phyloP scores from a whole-genome alignment of 2,797 vertebrate species.

The Mus spretus region DNA sequence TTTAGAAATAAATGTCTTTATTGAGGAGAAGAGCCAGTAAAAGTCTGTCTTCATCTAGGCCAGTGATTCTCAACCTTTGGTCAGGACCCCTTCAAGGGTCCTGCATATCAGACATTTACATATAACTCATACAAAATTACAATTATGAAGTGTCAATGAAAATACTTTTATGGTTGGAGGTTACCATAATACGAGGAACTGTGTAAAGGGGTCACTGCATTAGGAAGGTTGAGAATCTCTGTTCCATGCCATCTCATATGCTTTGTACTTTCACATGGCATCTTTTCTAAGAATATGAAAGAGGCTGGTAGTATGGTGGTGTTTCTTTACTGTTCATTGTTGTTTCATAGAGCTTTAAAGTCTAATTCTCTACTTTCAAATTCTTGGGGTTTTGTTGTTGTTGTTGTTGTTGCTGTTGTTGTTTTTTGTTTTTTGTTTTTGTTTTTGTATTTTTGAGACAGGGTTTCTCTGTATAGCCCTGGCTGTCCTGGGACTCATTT shows the following conservation, averaged over 20 bases:
- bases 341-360: background rate
- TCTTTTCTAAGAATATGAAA: background rate
- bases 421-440: no score
- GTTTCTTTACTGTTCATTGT: background rate
- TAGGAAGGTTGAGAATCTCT: background rate
- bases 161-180: background rate
- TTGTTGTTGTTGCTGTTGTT: no score
- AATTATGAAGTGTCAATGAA: background rate
- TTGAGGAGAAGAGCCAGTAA: constrained; percentile 14
- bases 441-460: no score
- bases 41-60: background rate
- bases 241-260: background rate
- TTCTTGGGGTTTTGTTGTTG: no score
- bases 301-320: background rate
- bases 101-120: background rate
- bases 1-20: constrained; percentile 32
- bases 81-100: background rate
- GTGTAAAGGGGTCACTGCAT: background rate
- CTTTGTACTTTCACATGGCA: background rate
- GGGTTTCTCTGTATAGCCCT: no score
- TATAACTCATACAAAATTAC: background rate
- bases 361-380: background rate
- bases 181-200: background rate
- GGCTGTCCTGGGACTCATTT: no score
- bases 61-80: background rate